phyloP scores from a whole-genome alignment of 92 coral and sea anemone species.

The Actinernus sp. region DNA sequence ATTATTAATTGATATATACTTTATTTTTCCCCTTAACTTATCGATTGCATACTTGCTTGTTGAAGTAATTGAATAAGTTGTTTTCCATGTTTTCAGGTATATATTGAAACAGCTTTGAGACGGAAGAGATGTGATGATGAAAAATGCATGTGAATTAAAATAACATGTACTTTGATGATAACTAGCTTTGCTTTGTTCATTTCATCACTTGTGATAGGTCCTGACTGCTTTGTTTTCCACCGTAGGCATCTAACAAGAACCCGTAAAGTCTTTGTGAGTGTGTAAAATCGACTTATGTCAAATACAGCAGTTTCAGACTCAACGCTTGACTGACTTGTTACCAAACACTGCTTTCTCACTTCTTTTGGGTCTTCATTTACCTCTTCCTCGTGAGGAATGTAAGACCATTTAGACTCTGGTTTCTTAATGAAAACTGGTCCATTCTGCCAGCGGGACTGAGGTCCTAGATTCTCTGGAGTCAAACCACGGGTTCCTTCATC shows the following conservation, averaged over 20 bases:
- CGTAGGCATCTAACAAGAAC: constrained; percentile 6
- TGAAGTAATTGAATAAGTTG: too few species aligned
- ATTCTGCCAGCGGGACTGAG: constrained; percentile 28
- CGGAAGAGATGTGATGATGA: too few species aligned
- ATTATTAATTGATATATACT: too few species aligned
- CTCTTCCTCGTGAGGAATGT: constrained; percentile 4
- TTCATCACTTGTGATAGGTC: neutral
- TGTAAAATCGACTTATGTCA: neutral
- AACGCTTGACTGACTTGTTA: neutral
- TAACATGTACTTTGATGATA: too few species aligned
- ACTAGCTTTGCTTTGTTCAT: neutral
- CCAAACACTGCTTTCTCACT: neutral
- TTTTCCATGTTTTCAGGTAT: too few species aligned
- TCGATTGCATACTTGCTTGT: too few species aligned
- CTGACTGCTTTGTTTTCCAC: constrained; percentile 1
- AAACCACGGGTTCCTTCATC: constrained; percentile 45
- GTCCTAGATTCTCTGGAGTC: neutral
- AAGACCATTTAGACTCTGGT: neutral
- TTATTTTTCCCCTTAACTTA: too few species aligned
- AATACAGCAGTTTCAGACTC: neutral
- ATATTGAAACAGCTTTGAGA: too few species aligned
- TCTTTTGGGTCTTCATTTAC: too few species aligned
- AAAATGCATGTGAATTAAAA: too few species aligned
- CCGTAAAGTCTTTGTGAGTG: constrained; percentile 4
- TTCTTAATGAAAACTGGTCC: constrained; percentile 45